Base-by-base conservation (phyloP, 2,797 vertebrate species). In the Orientallactaga sibirica region DNA sequence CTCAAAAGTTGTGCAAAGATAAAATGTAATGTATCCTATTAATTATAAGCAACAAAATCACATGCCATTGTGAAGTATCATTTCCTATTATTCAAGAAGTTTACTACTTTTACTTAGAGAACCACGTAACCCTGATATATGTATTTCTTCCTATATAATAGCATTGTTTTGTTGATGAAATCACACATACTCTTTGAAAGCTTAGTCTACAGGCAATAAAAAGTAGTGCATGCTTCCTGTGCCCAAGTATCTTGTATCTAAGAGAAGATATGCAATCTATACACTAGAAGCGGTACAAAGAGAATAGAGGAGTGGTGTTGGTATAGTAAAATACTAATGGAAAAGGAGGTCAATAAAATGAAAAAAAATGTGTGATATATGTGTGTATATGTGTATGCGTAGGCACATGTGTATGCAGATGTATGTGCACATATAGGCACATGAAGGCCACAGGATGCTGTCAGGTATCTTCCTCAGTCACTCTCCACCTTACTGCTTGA, bases 21-120 rank as follows among this genome's bases (percentile, higher is more conserved):
- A n/a, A 87, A 90, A 93, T n/a, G 19, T 19, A 79, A 10, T 7
- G 79, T 22, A 33, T 52, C 25, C 3, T 68, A n/a, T 73, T 55
- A 89, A n/a, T 85, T n/a, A 83, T 22, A 33, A 41, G 61, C 52
- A 80, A 62, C 73, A 78, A 86, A 88, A 78, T 70, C 22, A 90
- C 25, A 79, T 6, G 58, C 2, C 16, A 55, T 89, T 77, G 88
- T 37, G 3, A 91, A 76, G 92, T 20, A 41, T n/a, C 64, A 66
- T 88, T 70, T 11, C 2, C 52, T 76, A n/a, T 78, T 83, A 78
- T 22, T 90, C 10, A n/a, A 18, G 5, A 87, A 95, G 81, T 67
- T 70, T 33, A 37, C 76, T 81, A 66, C 86, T 52, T 25, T 37
- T 6, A 74, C 3, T 10, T 20, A 80, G 5, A 5, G 15, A 91